phyloP scores from a whole-genome alignment of 2,888 invertebrate genomes.

The Eilema caniola region DNA sequence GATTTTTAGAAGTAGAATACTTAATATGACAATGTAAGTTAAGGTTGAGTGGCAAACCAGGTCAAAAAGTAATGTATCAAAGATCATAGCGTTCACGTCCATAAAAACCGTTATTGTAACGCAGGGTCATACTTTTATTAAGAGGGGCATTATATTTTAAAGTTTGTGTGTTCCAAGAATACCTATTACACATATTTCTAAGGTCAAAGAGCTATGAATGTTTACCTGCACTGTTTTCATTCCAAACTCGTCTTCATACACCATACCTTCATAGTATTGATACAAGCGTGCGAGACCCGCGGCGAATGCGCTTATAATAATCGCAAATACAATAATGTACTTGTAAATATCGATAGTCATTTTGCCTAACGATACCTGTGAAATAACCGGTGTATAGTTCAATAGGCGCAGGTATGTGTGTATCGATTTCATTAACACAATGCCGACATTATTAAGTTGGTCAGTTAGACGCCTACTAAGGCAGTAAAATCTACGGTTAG shows the following conservation, averaged over 20 bases:
- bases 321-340: constrained; percentile 87
- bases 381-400: constrained; percentile 31
- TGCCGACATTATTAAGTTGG: constrained; percentile 19
- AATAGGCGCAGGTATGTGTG: constrained; percentile 24
- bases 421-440: constrained; percentile 26
- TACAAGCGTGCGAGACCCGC: constrained; percentile 88
- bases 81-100: constrained; percentile 25
- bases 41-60: not conserved
- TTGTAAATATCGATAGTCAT: constrained; percentile 89
- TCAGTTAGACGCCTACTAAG: constrained; percentile 10
- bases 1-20: not conserved
- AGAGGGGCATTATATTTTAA: constrained; percentile 26
- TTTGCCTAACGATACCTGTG: constrained; percentile 88
- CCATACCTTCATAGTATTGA: constrained; percentile 89
- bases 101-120: constrained; percentile 40
- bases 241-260: constrained; percentile 86
- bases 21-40: not conserved
- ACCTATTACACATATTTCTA: not conserved
- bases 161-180: constrained; percentile 10
- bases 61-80: constrained; percentile 31
- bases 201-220: not conserved
- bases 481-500: not conserved
- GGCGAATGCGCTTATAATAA: constrained; percentile 88
- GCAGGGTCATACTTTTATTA: constrained; percentile 38
- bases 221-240: constrained; percentile 83